These are phyloP conservation scores for Drosophila atroscutellata DNA, from an alignment of 2,888 invertebrate species.

Conservation along the genomic window DNA sequence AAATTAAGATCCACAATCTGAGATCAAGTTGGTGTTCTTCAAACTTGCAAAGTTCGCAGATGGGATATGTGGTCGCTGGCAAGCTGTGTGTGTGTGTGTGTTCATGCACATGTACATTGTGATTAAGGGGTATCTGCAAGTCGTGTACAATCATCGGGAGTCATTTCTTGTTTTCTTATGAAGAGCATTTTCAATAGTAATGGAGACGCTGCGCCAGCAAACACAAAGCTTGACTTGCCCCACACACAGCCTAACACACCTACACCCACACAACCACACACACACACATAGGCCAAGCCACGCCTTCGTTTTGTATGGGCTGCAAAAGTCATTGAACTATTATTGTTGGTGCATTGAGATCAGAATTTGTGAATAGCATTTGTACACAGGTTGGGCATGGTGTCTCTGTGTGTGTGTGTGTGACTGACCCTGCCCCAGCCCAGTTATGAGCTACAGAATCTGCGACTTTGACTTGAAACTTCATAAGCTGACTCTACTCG, in stretches of 20 bases:
- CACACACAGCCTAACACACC: constrained; percentile 9
- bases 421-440: constrained; percentile 43
- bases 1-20: background rate
- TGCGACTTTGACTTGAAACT: constrained; percentile 38
- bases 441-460: constrained; percentile 18
- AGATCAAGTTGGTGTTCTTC: background rate
- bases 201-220: constrained; percentile 20
- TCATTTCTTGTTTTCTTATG: constrained; percentile 5
- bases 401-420: background rate
- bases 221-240: constrained; percentile 22
- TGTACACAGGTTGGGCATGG: background rate
- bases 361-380: constrained; percentile 35
- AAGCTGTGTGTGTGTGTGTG: background rate
- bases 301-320: constrained; percentile 14
- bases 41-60: too few species aligned
- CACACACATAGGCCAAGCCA: constrained; percentile 18
- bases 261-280: constrained; percentile 1
- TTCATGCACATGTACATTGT: background rate
- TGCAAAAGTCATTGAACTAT: constrained; percentile 45
- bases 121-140: background rate
- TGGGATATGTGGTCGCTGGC: too few species aligned
- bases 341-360: constrained; percentile 32
- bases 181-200: background rate
- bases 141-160: background rate
- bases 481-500: background rate